Percentiles rank a stretch among this genome's conserved stretches.
phyloP scores from a whole-genome alignment of 2,113 vertebrate genomes.

The Eulemur rufifrons region DNA sequence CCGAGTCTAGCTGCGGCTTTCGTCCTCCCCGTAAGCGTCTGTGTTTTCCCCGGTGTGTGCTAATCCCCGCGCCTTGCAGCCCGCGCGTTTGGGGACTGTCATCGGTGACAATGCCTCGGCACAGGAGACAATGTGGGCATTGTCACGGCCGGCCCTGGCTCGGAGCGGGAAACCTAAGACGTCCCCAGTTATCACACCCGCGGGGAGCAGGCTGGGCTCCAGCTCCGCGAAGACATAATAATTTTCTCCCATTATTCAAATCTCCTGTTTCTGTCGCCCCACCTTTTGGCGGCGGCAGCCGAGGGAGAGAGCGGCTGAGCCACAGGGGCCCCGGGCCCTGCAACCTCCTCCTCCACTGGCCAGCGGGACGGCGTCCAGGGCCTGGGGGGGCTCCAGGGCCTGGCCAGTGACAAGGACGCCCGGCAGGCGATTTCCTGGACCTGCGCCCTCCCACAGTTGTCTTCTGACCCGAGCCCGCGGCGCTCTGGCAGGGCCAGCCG shows the following conservation, averaged over 20 bases:
- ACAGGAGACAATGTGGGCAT: slow-evolving; percentile 3
- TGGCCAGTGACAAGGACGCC: neutral
- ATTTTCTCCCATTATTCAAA: slow-evolving; percentile 27
- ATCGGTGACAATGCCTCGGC: neutral
- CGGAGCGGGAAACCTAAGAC: neutral
- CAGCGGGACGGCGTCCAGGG: neutral
- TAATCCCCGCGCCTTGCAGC: neutral
- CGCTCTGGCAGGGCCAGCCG: neutral
- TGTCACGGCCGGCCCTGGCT: slow-evolving; percentile 7
- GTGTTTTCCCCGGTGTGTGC: neutral
- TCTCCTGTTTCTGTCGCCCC: slow-evolving; percentile 34
- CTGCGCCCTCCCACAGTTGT: neutral
- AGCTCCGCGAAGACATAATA: neutral
- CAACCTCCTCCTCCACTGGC: neutral
- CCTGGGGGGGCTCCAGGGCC: neutral
- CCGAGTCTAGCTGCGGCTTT: neutral
- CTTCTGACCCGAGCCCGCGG: neutral
- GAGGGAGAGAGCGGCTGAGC: neutral
- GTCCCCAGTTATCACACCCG: neutral
- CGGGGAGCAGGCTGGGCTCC: neutral
- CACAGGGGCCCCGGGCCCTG: fast-evolving
- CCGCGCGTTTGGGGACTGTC: neutral
- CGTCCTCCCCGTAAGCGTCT: slow-evolving; percentile 30
- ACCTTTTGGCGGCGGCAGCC: neutral
- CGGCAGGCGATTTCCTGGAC: neutral